These are phyloP conservation scores for Reticulitermes speratus DNA, from an alignment of 1,140 invertebrate species.

Conservation along the genomic window DNA sequence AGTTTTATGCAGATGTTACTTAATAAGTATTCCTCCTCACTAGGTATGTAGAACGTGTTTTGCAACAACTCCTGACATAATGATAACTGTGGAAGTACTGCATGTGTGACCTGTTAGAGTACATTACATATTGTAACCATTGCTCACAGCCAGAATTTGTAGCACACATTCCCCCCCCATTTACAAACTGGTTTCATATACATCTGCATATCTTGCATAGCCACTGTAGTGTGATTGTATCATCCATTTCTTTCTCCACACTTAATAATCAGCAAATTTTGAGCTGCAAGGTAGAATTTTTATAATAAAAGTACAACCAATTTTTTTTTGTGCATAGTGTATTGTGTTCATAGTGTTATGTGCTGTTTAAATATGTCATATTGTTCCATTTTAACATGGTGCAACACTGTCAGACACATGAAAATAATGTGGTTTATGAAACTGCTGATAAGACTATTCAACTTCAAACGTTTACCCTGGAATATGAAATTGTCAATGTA, in stretches of 20 bases:
- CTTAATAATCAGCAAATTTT: too few relatives aligned
- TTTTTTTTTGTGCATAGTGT: not conserved
- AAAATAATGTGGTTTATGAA: not conserved
- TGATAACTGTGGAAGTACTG: not conserved
- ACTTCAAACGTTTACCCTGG: not conserved
- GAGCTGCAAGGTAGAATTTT: not conserved
- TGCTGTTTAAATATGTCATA: not conserved
- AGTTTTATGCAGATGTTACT: not conserved
- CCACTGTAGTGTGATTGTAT: not conserved
- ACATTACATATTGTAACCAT: not conserved
- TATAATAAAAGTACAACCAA: not conserved
- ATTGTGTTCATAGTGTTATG: not conserved
- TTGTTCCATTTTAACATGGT: not conserved
- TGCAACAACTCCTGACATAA: not conserved
- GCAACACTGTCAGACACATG: not conserved
- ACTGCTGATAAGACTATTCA: not conserved
- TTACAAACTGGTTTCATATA: constrained; percentile 1
- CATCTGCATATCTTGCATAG: not conserved
- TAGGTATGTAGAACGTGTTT: not conserved
- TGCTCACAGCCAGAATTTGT: not conserved
- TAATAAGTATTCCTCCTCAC: too few relatives aligned
- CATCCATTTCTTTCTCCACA: not conserved
- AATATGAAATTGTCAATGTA: not conserved
- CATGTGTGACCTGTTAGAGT: not conserved
- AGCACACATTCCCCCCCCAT: not conserved